Evolutionary conservation across 1,140 invertebrate species (phyloP).

Genomic region (Hypothenemus hampei): DNA sequence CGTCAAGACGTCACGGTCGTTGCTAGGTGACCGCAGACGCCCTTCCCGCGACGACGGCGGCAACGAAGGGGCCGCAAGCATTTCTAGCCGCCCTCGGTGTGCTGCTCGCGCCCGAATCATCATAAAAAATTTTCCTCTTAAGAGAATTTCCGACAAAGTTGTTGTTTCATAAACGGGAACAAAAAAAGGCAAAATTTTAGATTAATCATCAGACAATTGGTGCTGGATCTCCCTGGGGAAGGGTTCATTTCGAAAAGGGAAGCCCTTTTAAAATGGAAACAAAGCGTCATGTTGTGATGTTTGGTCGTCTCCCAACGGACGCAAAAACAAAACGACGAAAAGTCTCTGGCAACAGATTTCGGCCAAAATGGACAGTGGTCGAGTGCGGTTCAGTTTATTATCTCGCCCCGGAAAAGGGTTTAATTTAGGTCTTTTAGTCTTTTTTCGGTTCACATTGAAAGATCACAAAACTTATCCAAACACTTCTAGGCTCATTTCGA

Average conservation of each 20-base stretch:
- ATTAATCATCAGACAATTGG: no score
- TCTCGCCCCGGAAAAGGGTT: slow-evolving; percentile 6
- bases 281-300: no score
- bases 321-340: slow-evolving; percentile 24
- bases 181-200: no score
- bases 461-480: no score
- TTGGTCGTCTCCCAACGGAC: background rate
- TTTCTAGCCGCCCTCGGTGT: background rate
- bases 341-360: slow-evolving; percentile 14
- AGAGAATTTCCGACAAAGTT: no score
- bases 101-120: background rate
- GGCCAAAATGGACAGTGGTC: slow-evolving; percentile 22
- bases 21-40: slow-evolving; percentile 16
- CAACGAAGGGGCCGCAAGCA: background rate
- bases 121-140: slow-evolving; percentile 19
- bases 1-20: slow-evolving; percentile 20
- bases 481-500: no score
- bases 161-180: no score
- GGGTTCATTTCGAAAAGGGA: slow-evolving; percentile 8
- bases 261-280: slow-evolving; percentile 13
- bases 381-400: slow-evolving; percentile 10
- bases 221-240: slow-evolving; percentile 4
- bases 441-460: no score
- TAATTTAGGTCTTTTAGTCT: no score
- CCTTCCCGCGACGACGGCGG: slow-evolving; percentile 1